Evolutionary conservation across 2,888 invertebrate species (phyloP), one percentile per base, ranked within the genome.

Genomic region (Drosophila kokeensis): DNA sequence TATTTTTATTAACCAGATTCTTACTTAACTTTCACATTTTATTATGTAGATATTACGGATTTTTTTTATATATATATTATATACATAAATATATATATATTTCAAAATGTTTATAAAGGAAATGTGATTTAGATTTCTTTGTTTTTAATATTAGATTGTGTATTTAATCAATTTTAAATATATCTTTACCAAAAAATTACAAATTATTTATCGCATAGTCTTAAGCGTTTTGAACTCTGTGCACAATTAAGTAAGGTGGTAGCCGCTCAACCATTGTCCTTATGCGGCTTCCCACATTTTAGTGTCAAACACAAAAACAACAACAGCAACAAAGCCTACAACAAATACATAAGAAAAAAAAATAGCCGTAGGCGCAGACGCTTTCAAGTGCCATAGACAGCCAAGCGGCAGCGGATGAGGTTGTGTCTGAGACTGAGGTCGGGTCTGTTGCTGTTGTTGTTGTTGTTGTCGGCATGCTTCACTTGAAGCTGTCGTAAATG

Each of bases 401-500:
- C 32, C 48, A 52, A 57, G 65, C 76, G 49, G 42, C 54, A 42
- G 76, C 50, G 40, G 49, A 64, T 72, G 78, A 65, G 67, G 69
- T 63, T 78, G 69, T 24, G 60, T 52, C 71, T 66, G 67, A 64
- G 79, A 38, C 71, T 71, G 77, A 71, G 77, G 77, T 67, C 67
- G 81, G 38, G 55, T 45, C 24, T 64, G 58, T n/a, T 66, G 59
- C n/a, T 70, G 29, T 48, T 73, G 67, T 18, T 65, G 53, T 50
- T 76, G 76, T 71, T 74, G 84, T 72, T 83, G 87, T 61, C 63
- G 60, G 55, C 71, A 81, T 81, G 77, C 75, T 75, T 89, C 80
- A 80, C 87, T 85, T 85, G 76, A 89, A 76, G 85, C 88, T 85
- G 90, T 83, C 90, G 90, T 87, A 89, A 83, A 82, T 84, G 89